phyloP scores from a whole-genome alignment of 2,888 invertebrate species.

The Chymomyza amoena region DNA sequence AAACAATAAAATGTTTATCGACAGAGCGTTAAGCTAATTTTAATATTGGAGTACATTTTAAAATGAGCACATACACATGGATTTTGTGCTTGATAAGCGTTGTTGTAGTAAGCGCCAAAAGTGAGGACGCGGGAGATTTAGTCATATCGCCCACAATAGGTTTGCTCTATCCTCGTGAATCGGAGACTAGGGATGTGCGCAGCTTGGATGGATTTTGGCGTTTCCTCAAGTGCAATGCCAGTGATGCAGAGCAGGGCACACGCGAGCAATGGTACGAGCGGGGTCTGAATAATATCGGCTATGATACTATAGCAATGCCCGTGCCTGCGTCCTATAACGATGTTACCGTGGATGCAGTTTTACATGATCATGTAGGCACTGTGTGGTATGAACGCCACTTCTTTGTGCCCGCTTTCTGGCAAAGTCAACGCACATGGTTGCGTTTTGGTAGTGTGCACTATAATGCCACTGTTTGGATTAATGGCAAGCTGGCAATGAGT shows the following conservation, averaged over 20 bases:
- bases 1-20: not conserved
- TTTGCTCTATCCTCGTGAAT: conserved; percentile 81
- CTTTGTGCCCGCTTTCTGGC: conserved; percentile 88
- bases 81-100: not conserved
- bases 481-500: conserved; percentile 86
- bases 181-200: conserved; percentile 88
- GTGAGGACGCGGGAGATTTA: not conserved
- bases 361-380: conserved; percentile 96
- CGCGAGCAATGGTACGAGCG: conserved; percentile 86
- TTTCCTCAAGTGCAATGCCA: conserved; percentile 86
- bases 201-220: conserved; percentile 94
- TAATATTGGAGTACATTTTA: not conserved
- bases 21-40: not conserved
- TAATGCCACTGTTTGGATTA: conserved; percentile 92
- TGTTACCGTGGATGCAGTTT: conserved; percentile 85
- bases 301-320: conserved; percentile 89
- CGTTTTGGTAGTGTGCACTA: conserved; percentile 96
- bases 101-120: not conserved
- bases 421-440: conserved; percentile 85
- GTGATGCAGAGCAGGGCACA: conserved; percentile 86
- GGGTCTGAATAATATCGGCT: conserved; percentile 83
- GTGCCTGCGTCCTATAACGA: conserved; percentile 98
- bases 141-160: conserved; percentile 56
- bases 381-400: conserved; percentile 97
- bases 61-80: not conserved